These are phyloP conservation scores for Psococerastis gibbosa DNA, from an alignment of 2,888 invertebrate species.

Conservation along the genomic window DNA sequence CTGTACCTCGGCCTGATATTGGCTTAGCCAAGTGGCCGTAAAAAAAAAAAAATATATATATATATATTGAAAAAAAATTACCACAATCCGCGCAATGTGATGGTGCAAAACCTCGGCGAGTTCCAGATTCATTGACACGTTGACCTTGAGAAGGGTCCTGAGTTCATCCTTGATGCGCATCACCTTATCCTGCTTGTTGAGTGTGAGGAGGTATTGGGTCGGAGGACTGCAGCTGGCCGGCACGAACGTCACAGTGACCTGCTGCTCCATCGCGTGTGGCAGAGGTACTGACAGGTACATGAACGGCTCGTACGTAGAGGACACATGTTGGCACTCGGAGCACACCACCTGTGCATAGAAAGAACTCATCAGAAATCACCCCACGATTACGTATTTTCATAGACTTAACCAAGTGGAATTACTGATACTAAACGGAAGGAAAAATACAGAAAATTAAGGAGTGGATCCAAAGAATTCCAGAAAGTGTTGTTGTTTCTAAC, in stretches of 20 bases:
- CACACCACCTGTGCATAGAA: constrained; percentile 35
- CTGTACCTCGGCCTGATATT: too few species aligned
- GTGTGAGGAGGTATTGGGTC: constrained; percentile 31
- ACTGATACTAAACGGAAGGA: neutral
- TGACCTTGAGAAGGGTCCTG: constrained; percentile 24
- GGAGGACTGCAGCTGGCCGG: constrained; percentile 27
- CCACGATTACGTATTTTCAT: neutral
- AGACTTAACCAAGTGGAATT: constrained; percentile 3
- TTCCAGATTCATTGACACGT: constrained; percentile 25
- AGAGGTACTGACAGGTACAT: constrained; percentile 46
- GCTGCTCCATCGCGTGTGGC: constrained; percentile 39
- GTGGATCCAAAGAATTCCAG: too few species aligned
- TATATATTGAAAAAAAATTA: constrained; percentile 22
- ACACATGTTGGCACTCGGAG: constrained; percentile 36
- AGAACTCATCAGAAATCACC: too few species aligned
- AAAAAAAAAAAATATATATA: too few species aligned
- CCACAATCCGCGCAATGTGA: constrained; percentile 37
- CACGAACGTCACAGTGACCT: constrained; percentile 34
- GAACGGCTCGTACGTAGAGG: constrained; percentile 44
- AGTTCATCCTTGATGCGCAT: constrained; percentile 33
- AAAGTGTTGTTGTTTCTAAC: too few species aligned
- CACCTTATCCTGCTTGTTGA: constrained; percentile 35
- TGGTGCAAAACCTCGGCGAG: constrained; percentile 38
- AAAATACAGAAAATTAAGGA: too few species aligned
- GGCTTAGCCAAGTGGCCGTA: too few species aligned